phyloP scores from a whole-genome alignment of 2,888 invertebrate species.

The Cataglyphis livida region DNA sequence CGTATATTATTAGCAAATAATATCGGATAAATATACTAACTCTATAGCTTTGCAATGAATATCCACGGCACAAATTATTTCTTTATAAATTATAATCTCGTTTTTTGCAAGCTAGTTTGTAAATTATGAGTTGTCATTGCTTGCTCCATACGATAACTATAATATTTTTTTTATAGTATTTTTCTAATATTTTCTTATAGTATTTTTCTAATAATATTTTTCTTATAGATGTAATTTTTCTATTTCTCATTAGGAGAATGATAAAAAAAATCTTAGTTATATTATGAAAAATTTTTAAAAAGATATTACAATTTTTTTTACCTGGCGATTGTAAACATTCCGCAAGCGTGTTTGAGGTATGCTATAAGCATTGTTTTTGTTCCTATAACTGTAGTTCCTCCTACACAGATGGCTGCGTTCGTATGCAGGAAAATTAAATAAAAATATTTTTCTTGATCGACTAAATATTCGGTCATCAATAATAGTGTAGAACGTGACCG shows the following conservation, averaged over 20 bases:
- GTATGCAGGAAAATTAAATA: too few species aligned
- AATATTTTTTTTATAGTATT: too few species aligned
- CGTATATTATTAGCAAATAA: neutral
- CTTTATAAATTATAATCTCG: neutral
- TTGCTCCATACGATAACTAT: slow-evolving; percentile 16
- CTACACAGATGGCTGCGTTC: too few species aligned
- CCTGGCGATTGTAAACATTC: neutral
- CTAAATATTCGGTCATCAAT: too few species aligned
- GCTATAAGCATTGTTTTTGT: too few species aligned
- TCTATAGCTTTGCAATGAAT: slow-evolving; percentile 21
- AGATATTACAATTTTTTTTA: neutral
- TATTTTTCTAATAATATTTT: too few species aligned
- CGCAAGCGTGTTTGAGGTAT: too few species aligned
- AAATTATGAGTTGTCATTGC: neutral
- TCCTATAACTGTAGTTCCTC: too few species aligned
- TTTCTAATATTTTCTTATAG: too few species aligned
- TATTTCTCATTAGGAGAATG: neutral
- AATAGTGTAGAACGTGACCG: neutral
- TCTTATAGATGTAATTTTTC: neutral
- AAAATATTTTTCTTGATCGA: too few species aligned
- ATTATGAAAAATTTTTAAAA: too few species aligned
- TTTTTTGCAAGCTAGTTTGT: neutral
- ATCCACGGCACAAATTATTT: neutral
- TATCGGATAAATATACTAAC: slow-evolving; percentile 12
- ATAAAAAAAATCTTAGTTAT: neutral